Conservation (phyloP, 2,888 invertebrate genomes). For the Slavum lentiscoides region DNA sequence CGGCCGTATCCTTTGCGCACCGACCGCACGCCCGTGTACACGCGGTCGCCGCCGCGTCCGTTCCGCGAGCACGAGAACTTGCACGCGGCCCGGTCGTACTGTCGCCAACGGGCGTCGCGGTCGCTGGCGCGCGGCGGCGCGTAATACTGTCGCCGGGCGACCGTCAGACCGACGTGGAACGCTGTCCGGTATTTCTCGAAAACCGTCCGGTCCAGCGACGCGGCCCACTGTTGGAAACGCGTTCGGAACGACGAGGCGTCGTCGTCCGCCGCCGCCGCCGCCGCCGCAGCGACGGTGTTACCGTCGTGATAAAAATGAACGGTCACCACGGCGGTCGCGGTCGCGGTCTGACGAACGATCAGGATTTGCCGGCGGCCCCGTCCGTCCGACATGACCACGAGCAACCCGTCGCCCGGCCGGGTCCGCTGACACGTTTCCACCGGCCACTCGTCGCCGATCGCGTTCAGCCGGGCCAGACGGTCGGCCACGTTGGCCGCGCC, state of each 20-base stretch:
- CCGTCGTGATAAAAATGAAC: neutral
- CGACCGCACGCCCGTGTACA: neutral
- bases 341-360: neutral
- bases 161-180: neutral
- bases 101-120: neutral
- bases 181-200: neutral
- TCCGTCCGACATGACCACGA: neutral
- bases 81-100: neutral
- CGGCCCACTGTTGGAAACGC: conserved; percentile 13
- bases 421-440: conserved; percentile 9
- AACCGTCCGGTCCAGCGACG: neutral
- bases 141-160: neutral
- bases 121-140: neutral
- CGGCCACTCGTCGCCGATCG: neutral
- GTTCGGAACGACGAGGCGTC: neutral
- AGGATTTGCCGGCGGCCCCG: conserved; percentile 9
- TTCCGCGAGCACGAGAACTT: conserved; percentile 1
- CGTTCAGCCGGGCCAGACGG: neutral
- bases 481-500: neutral
- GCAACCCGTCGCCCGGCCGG: neutral
- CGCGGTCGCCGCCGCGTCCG: neutral
- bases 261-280: no score
- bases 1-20: neutral
- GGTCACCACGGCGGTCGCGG: neutral
- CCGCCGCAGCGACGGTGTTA: neutral